Evolutionary conservation across 2,888 invertebrate species (phyloP), one percentile per base, ranked within the genome.

Genomic region (Mythimna vitellina): DNA sequence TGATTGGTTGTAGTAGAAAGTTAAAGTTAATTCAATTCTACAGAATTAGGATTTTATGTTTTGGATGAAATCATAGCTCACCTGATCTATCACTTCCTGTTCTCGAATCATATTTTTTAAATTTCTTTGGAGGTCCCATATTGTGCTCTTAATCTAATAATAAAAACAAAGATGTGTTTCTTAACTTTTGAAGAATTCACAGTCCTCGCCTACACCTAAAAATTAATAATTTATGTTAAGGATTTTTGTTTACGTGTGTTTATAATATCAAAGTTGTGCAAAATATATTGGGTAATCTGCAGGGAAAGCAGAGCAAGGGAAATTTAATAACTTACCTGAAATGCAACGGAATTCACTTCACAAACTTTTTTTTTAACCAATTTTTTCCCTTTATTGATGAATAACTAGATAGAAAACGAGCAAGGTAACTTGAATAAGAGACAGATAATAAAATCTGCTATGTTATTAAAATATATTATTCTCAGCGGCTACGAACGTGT

Each of bases 71-170:
- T 56, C 61, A 61, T 51, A 25, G 77, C 88, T 85, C 88, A 96
- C 96, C 93, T 89, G 95, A 95, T 90, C 95, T 91, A 67, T 96
- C 96, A 85, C 92, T 91, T 71, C 94, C 91, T 51, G 92, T 84
- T 84, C 94, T 96, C 0, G 96, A 94, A 80, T 96, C 96, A 92
- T 96, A 95, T 85, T 96, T 96, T 78, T 96, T 96, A 0, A 94
- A 78, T 84, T 96, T 96, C 79, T 96, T 96, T 46, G 96, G 96
- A 62, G 96, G 96, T 22, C 96, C 96, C 96, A 96, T 96, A 49
- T 58, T 86, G 4, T 0, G 10, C 3, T 14, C 14, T 14, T 25
- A 46, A 3, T 57, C 49, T 20, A 6, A n/a, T 60, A 5, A 29
- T 25, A 14, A 9, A 29, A 9, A 3, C 7, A 6, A 17, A 12